A percentile compares a stretch with the other conserved stretches of the same genome.
phyloP scores from a whole-genome alignment of 2,888 invertebrate species.

The Cryptocephalus primarius region DNA sequence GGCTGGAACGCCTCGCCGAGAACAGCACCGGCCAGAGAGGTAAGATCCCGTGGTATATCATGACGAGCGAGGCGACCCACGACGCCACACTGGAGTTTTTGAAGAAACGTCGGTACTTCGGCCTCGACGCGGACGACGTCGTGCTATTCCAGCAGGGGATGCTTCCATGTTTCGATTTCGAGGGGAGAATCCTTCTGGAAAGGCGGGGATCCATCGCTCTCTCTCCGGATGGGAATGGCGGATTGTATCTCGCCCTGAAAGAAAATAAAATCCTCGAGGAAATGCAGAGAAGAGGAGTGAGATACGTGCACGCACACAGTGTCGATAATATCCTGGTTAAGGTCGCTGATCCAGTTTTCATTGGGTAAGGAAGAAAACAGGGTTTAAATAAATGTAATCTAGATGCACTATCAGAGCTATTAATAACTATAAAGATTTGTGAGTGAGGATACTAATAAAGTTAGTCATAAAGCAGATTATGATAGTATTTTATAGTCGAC shows the following conservation, averaged over 20 bases:
- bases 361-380: conserved; percentile 45
- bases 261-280: conserved; percentile 66
- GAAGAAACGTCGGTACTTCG: conserved; percentile 70
- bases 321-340: conserved; percentile 97
- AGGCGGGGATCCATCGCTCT: conserved; percentile 67
- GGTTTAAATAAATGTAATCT: not conserved
- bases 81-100: conserved; percentile 75
- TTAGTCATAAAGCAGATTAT: too few relatives aligned
- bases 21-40: conserved; percentile 46
- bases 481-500: too few relatives aligned
- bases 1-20: conserved; percentile 66
- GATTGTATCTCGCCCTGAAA: conserved; percentile 69
- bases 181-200: conserved; percentile 87
- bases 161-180: conserved; percentile 85
- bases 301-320: conserved; percentile 90
- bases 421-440: too few relatives aligned
- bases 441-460: too few relatives aligned
- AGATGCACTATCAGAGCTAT: too few relatives aligned
- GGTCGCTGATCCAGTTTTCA: conserved; percentile 93
- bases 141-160: conserved; percentile 86
- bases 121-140: conserved; percentile 69
- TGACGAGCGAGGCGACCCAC: conserved; percentile 94
- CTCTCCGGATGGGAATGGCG: conserved; percentile 89
- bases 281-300: conserved; percentile 66
- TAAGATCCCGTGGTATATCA: conserved; percentile 79